Evolutionary conservation across 64 coral and sea anemone species (phyloP).

Genomic region (Stichodactyla helianthus): DNA sequence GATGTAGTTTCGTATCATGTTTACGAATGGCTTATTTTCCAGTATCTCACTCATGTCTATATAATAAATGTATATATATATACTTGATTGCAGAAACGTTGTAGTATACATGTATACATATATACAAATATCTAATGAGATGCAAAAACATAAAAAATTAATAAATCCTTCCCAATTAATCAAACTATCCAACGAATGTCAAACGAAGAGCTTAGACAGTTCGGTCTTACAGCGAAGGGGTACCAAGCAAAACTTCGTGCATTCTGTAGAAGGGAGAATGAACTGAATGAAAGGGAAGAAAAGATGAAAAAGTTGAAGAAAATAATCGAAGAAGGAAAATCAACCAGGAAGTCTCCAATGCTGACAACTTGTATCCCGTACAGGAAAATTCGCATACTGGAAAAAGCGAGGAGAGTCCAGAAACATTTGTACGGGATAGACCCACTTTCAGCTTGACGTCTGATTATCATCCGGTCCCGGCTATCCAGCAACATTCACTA

Average conservation of each 20-base stretch:
- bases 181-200: neutral
- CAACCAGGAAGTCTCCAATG: neutral
- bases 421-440: neutral
- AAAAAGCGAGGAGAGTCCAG: neutral
- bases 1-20: no score
- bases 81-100: no score
- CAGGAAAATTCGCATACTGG: neutral
- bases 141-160: no score
- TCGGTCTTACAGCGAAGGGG: neutral
- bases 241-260: neutral
- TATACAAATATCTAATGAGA: no score
- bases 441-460: no score
- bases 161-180: neutral
- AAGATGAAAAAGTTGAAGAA: slow-evolving; percentile 20
- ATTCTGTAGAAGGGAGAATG: slow-evolving; percentile 21
- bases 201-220: slow-evolving; percentile 5
- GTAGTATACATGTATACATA: no score
- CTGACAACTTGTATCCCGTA: neutral
- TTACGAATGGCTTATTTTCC: no score
- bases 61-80: no score
- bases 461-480: no score
- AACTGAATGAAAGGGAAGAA: neutral
- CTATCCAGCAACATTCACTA: slow-evolving; percentile 2
- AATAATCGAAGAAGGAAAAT: slow-evolving; percentile 5
- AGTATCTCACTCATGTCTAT: no score